Evolutionary conservation across 1,140 invertebrate species (phyloP).

Genomic region (Heterodera schachtii): DNA sequence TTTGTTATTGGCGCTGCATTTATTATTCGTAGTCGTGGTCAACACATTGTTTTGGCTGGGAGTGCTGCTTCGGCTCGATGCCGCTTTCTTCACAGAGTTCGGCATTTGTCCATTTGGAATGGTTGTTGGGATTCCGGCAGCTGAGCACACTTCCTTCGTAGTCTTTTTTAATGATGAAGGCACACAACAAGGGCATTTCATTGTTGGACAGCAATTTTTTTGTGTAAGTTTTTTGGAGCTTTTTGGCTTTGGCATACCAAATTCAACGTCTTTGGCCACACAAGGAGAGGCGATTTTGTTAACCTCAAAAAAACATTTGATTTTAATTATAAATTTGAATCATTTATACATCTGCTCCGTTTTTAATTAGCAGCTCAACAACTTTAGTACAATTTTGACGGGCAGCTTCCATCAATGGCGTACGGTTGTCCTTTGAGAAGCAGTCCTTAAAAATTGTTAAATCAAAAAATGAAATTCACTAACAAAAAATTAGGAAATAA

Average conservation of each 20-base stretch:
- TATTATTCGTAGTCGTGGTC: background rate
- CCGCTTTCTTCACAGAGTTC: background rate
- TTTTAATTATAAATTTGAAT: background rate
- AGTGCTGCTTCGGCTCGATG: conserved; percentile 19
- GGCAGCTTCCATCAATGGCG: conserved; percentile 70
- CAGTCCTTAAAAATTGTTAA: conserved; percentile 40
- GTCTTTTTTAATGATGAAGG: conserved; percentile 23
- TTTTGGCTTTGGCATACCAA: conserved; percentile 12
- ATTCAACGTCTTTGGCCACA: conserved; percentile 22
- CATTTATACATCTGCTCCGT: conserved; percentile 61
- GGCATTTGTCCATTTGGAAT: conserved; percentile 14
- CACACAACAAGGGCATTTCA: conserved; percentile 30
- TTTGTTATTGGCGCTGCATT: background rate
- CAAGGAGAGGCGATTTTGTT: conserved; percentile 20
- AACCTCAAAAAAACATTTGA: conserved; percentile 30
- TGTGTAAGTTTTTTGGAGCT: conserved; percentile 20
- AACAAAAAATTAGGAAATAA: background rate
- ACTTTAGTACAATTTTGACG: conserved; percentile 68
- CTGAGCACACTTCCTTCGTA: conserved; percentile 29
- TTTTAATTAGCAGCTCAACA: conserved; percentile 68
- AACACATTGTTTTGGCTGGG: background rate
- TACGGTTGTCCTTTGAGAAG: conserved; percentile 68
- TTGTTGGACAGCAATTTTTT: conserved; percentile 18
- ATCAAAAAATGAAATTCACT: too few species aligned
- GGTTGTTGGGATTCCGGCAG: conserved; percentile 23